Conservation (phyloP, 2,113 vertebrate species). For the Henicopernis longicauda region DNA sequence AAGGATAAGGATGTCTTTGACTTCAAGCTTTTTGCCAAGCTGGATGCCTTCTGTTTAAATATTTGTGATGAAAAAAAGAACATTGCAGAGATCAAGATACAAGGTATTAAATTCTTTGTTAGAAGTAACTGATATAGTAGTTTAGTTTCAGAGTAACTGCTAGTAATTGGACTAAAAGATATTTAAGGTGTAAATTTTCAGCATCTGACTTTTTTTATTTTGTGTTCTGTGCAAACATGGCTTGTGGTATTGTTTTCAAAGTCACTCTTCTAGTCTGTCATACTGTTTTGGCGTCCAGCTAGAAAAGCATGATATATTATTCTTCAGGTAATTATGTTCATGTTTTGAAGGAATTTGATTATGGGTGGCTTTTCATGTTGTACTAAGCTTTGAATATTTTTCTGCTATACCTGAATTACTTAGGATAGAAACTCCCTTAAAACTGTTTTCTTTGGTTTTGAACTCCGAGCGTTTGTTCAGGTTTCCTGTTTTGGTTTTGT, state of each 20-base stretch:
- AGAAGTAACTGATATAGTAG: not conserved
- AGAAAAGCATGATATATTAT: not conserved
- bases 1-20: conserved; percentile 79
- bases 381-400: not conserved
- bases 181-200: not conserved
- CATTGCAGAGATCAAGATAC: conserved; percentile 92
- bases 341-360: not conserved
- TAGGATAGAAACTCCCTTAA: not conserved
- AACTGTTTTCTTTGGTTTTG: not conserved
- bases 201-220: not conserved
- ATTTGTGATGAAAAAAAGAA: conserved; percentile 83
- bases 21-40: conserved; percentile 86
- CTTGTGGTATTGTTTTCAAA: not conserved
- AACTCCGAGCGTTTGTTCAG: not conserved
- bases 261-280: not conserved
- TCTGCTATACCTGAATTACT: not conserved
- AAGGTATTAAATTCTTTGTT: conserved; percentile 75
- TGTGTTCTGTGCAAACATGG: not conserved
- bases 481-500: not conserved
- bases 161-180: not conserved
- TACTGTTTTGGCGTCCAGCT: not conserved
- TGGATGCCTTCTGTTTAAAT: conserved; percentile 85
- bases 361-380: not conserved
- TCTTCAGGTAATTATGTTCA: not conserved
- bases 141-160: not conserved